Evolutionary conservation across 2,113 vertebrate genomes (phyloP), one percentile per base, ranked within the genome.

Genomic region (Lanius collurio): DNA sequence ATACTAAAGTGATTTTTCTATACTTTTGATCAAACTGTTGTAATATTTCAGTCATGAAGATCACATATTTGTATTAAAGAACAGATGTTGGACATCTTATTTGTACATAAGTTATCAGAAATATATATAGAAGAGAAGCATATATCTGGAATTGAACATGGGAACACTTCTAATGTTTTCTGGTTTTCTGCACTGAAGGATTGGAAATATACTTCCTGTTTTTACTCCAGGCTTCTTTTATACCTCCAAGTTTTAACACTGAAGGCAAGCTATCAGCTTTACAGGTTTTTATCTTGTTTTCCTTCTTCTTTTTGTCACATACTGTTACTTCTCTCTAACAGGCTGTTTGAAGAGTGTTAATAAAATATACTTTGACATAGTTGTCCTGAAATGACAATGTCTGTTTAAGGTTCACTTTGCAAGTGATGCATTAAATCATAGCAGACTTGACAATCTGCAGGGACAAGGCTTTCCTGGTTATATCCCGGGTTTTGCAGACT

Each of bases 241-340:
- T 98, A 97, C 97, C 97, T 98, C 98, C 70, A 89, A 71, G 97
- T 98, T 98, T 97, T 97, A 97, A 98, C 98, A 98, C 98, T 98
- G 98, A 98, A 98, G 91, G 96, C 82, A 96, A 98, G 62, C 76
- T 98, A 92, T 56, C 73, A 97, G 87, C 95, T 98, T 97, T 96
- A 94, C 81, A 86, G 50, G 10, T 76, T 68, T 46, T 24, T 68
- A 31, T 30, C 30, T 71, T 79, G 16, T 28, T 35, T 47, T 62
- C 60, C 44, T 56, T 39, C 7, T 63, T 46, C 37, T 67, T 67
- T 88, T 85, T 49, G 33, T 87, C 62, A 47, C 59, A 84, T 79
- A 47, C 49, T 94, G 68, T 73, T 46, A 64, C 39, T 94, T 78
- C 62, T 91, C 59, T 93, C 49, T 91, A 90, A 73, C 22, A 39